These are phyloP conservation scores for Hemistola chrysoprasaria DNA, from an alignment of 2,888 invertebrate genomes.

Conservation along the genomic window DNA sequence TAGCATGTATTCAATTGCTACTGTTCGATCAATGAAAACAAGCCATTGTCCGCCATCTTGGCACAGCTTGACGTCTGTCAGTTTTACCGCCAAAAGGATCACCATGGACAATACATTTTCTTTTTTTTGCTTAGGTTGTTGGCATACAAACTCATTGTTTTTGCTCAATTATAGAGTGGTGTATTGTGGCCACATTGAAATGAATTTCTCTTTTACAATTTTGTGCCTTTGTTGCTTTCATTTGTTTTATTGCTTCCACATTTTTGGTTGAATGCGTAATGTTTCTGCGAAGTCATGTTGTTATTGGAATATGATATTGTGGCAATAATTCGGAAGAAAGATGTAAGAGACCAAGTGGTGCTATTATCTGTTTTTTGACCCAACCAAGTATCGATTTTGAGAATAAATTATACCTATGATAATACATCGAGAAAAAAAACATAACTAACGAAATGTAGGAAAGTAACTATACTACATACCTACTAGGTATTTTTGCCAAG, in stretches of 20 bases:
- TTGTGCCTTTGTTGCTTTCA: no score
- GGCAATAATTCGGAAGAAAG: no score
- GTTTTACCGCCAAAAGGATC: conserved; percentile 66
- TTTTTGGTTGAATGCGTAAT: conserved; percentile 55
- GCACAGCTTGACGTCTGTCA: conserved; percentile 63
- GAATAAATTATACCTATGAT: no score
- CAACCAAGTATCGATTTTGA: no score
- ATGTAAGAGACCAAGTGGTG: no score
- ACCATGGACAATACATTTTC: conserved; percentile 46
- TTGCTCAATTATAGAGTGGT: conserved; percentile 77
- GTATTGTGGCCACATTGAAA: conserved; percentile 52
- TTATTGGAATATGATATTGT: no score
- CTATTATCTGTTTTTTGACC: no score
- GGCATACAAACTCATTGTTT: conserved; percentile 62
- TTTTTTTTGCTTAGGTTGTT: conserved; percentile 51
- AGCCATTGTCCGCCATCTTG: conserved; percentile 46
- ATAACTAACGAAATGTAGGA: no score
- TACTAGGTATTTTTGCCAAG: no score
- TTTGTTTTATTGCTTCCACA: conserved; percentile 69
- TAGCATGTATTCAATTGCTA: conserved; percentile 46
- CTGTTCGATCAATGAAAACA: conserved; percentile 20
- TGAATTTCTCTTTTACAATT: conserved; percentile 65
- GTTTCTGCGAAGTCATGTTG: conserved; percentile 39
- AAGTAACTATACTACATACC: no score
- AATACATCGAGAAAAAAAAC: no score